Conservation (phyloP, 1,140 invertebrate genomes). For the Drosophila kurseongensis region DNA sequence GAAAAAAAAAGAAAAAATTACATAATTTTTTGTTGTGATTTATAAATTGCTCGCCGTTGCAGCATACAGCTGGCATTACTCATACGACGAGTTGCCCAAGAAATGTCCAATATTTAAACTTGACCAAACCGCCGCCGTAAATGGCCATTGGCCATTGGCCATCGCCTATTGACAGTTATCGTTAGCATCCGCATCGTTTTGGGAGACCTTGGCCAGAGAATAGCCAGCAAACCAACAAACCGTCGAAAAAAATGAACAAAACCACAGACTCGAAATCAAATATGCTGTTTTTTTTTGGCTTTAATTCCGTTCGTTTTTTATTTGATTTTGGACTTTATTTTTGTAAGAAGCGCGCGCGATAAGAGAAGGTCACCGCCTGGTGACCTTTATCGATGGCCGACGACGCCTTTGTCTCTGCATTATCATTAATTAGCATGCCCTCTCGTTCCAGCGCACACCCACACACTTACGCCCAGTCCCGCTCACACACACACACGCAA, state of each 20-base stretch:
- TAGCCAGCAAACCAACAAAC: conserved; percentile 26
- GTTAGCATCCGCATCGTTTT: conserved; percentile 39
- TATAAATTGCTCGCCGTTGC: conserved; percentile 44
- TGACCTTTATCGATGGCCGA: conserved; percentile 21
- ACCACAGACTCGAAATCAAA: conserved; percentile 14
- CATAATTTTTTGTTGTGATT: conserved; percentile 67
- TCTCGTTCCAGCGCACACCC: conserved; percentile 31
- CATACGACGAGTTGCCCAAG: conserved; percentile 63
- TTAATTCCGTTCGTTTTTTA: not conserved
- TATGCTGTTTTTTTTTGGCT: not conserved
- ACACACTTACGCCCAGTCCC: conserved; percentile 1
- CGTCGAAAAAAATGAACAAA: conserved; percentile 3
- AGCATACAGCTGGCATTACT: conserved; percentile 51
- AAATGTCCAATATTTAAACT: conserved; percentile 68
- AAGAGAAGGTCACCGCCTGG: conserved; percentile 22
- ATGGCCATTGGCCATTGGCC: conserved; percentile 7
- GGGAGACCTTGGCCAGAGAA: conserved; percentile 34
- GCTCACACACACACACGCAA: conserved; percentile 14
- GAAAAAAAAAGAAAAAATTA: conserved; percentile 49
- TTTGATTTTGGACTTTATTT: not conserved
- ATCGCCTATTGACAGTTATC: conserved; percentile 39
- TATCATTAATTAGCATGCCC: conserved; percentile 39
- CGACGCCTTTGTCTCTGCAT: not conserved
- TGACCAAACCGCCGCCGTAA: conserved; percentile 36
- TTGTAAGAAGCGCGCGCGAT: conserved; percentile 3